Evolutionary conservation across 2,888 invertebrate genomes (phyloP).

Genomic region (Arctia plantaginis): DNA sequence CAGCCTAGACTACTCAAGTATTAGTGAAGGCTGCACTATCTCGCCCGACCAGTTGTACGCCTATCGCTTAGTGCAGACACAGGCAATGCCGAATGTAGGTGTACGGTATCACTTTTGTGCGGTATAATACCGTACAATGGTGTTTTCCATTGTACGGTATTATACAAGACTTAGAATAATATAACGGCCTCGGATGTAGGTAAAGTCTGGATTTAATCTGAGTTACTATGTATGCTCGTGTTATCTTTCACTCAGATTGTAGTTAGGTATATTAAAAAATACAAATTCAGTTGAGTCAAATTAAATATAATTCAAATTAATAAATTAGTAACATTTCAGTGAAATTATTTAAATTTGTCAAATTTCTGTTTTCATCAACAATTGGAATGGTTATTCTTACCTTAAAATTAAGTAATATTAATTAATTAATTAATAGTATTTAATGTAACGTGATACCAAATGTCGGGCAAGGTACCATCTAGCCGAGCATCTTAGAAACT

Average conservation of each 20-base stretch:
- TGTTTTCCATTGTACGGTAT: constrained; percentile 13
- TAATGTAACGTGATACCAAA: neutral
- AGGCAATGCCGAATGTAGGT: constrained; percentile 39
- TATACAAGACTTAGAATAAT: constrained; percentile 8
- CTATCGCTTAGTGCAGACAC: constrained; percentile 36
- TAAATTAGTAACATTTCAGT: too few relatives aligned
- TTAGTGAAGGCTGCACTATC: constrained; percentile 63
- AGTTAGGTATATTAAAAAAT: too few relatives aligned
- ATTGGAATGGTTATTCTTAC: neutral
- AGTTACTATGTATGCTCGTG: neutral
- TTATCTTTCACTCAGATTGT: neutral
- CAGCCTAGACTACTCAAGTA: constrained; percentile 59
- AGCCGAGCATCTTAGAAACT: neutral
- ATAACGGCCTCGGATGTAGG: neutral
- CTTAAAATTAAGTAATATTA: too few relatives aligned
- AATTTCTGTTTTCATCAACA: neutral
- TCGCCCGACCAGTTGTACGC: constrained; percentile 45
- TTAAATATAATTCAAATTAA: too few relatives aligned
- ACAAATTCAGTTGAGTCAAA: too few relatives aligned
- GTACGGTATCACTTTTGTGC: constrained; percentile 38
- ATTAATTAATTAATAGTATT: neutral
- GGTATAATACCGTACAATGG: too few relatives aligned
- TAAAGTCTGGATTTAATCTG: neutral
- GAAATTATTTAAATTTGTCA: too few relatives aligned
- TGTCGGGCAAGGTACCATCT: neutral